Evolutionary conservation across 2,113 vertebrate genomes (phyloP).

Genomic region (Salvator merianae): DNA sequence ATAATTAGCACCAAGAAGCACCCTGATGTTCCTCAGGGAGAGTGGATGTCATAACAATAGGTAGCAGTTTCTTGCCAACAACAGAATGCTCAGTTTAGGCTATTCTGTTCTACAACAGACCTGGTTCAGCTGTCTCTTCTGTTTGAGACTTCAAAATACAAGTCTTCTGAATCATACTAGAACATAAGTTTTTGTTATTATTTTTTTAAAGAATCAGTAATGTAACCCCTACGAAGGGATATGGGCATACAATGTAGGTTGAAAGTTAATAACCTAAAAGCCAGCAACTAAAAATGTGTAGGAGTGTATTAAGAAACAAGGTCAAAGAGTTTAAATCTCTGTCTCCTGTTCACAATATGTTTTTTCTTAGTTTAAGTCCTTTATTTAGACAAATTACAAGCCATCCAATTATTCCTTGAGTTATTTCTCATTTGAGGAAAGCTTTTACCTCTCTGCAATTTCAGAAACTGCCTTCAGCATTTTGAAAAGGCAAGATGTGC

Average conservation of each 20-base stretch:
- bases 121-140: neutral
- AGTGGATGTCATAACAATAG: too few species aligned
- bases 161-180: neutral
- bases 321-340: neutral
- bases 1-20: too few species aligned
- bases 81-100: too few species aligned
- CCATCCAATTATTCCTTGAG: constrained; percentile 19
- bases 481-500: neutral
- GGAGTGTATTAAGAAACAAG: neutral
- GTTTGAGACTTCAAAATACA: neutral
- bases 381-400: constrained; percentile 8
- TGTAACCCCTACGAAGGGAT: neutral
- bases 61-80: too few species aligned
- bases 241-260: neutral
- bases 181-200: neutral
- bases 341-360: neutral
- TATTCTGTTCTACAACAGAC: neutral
- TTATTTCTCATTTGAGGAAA: neutral
- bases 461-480: neutral
- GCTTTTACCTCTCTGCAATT: constrained; percentile 5
- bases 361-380: neutral
- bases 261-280: neutral
- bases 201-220: neutral
- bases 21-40: too few species aligned
- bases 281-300: neutral